These are phyloP conservation scores for Poeciliopsis presidionis DNA, from an alignment of 2,797 vertebrate species.

Conservation along the genomic window DNA sequence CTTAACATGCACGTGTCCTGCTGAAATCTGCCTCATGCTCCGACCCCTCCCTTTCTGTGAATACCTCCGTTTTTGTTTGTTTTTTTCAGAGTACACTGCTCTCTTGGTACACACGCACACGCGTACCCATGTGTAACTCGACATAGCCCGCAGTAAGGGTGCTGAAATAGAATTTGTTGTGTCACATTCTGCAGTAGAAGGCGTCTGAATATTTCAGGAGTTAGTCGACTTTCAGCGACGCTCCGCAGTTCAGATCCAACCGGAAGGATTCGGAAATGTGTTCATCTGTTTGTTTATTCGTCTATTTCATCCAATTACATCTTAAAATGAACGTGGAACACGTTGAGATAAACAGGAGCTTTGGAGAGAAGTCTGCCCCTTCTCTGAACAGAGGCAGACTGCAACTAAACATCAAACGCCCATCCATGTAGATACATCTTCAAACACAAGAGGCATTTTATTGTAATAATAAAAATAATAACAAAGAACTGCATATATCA, in stretches of 20 bases:
- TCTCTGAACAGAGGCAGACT: too few relatives aligned
- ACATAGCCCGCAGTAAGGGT: conserved; percentile 34
- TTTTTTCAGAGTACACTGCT: conserved; percentile 51
- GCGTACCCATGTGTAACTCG: conserved; percentile 1
- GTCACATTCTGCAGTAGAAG: conserved; percentile 24
- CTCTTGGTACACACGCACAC: conserved; percentile 16
- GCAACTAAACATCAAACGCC: too few relatives aligned
- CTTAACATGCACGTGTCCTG: conserved; percentile 61
- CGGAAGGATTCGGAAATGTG: neutral
- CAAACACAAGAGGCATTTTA: too few relatives aligned
- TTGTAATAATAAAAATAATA: too few relatives aligned
- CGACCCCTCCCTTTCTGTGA: conserved; percentile 46
- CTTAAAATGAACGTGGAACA: too few relatives aligned
- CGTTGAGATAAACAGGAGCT: too few relatives aligned
- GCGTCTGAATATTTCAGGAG: conserved; percentile 36
- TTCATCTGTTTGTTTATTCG: neutral
- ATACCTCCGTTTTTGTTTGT: neutral
- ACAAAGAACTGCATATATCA: too few relatives aligned
- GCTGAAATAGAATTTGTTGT: conserved; percentile 45
- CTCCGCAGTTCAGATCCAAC: conserved; percentile 15
- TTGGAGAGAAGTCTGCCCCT: too few relatives aligned
- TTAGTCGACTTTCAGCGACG: conserved; percentile 10
- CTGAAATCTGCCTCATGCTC: conserved; percentile 68
- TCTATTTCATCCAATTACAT: too few relatives aligned
- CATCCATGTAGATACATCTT: too few relatives aligned